These are phyloP conservation scores for Thrips palmi DNA, from an alignment of 1,140 invertebrate species.

Conservation along the genomic window DNA sequence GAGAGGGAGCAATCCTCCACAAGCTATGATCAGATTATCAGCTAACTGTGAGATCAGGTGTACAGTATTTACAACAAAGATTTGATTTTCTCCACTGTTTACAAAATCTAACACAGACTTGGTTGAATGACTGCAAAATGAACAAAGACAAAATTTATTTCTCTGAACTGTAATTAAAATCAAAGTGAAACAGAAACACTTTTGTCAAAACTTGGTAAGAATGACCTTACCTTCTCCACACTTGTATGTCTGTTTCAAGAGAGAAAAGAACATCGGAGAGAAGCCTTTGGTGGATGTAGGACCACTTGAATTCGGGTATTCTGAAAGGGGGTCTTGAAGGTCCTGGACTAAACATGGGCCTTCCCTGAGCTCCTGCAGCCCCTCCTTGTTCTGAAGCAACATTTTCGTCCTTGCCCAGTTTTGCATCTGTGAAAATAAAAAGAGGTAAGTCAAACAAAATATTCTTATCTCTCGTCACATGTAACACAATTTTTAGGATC, in stretches of 20 bases:
- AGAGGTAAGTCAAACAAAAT: neutral
- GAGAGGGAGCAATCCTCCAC: slow-evolving; percentile 88
- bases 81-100: slow-evolving; percentile 92
- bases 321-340: slow-evolving; percentile 91
- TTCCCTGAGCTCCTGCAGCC: slow-evolving; percentile 16
- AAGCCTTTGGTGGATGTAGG: slow-evolving; percentile 91
- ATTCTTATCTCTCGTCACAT: slow-evolving; percentile 2
- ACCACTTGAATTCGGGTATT: slow-evolving; percentile 99
- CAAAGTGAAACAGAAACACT: neutral
- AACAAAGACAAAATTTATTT: slow-evolving; percentile 9
- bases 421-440: slow-evolving; percentile 11
- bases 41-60: slow-evolving; percentile 97
- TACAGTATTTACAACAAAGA: slow-evolving; percentile 98
- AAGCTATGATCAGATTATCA: slow-evolving; percentile 97
- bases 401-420: no score
- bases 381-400: slow-evolving; percentile 9
- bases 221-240: slow-evolving; percentile 49
- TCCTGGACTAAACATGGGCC: slow-evolving; percentile 87
- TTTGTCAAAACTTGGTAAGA: slow-evolving; percentile 7
- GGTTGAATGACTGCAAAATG: slow-evolving; percentile 64
- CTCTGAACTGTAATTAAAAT: neutral
- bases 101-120: slow-evolving; percentile 96
- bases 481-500: no score
- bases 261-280: slow-evolving; percentile 94
- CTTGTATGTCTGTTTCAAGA: slow-evolving; percentile 93